phyloP scores from a whole-genome alignment of 2,888 invertebrate species.

The Tinea semifulvella region DNA sequence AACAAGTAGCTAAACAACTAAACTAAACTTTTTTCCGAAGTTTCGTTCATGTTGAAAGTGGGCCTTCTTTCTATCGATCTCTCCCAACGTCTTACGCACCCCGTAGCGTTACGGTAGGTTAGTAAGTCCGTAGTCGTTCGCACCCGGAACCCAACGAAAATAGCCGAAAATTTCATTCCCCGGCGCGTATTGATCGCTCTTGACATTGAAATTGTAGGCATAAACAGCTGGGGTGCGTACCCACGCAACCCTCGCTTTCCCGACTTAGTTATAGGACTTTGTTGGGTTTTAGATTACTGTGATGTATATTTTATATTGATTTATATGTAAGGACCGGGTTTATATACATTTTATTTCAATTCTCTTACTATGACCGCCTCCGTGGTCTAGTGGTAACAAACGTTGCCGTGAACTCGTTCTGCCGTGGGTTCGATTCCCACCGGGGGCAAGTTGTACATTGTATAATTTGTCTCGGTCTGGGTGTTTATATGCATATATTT shows the following conservation, averaged over 20 bases:
- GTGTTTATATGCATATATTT: no score
- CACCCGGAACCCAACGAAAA: slow-evolving; percentile 57
- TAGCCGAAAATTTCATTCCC: slow-evolving; percentile 60
- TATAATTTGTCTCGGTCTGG: no score
- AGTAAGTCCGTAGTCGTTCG: slow-evolving; percentile 53
- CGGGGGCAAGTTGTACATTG: no score
- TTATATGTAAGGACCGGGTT: no score
- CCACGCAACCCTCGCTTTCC: slow-evolving; percentile 37
- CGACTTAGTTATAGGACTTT: slow-evolving; percentile 19
- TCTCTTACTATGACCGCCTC: no score
- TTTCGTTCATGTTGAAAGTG: no score
- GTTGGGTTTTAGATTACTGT: slow-evolving; percentile 12
- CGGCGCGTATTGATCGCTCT: slow-evolving; percentile 62
- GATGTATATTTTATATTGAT: slow-evolving; percentile 1
- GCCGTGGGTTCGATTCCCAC: no score
- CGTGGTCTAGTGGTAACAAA: no score
- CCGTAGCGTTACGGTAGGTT: slow-evolving; percentile 62
- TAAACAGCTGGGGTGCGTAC: slow-evolving; percentile 63
- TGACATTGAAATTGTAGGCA: slow-evolving; percentile 65
- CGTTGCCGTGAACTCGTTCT: no score
- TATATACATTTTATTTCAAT: no score
- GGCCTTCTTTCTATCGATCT: slow-evolving; percentile 47
- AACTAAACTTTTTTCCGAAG: no score
- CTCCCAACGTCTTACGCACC: slow-evolving; percentile 46
- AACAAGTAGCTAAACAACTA: no score